A percentile compares a stretch with the other conserved stretches of the same genome.
Evolutionary conservation across 2,888 invertebrate species (phyloP).

Genomic region (Branchinecta sandiegonensis): DNA sequence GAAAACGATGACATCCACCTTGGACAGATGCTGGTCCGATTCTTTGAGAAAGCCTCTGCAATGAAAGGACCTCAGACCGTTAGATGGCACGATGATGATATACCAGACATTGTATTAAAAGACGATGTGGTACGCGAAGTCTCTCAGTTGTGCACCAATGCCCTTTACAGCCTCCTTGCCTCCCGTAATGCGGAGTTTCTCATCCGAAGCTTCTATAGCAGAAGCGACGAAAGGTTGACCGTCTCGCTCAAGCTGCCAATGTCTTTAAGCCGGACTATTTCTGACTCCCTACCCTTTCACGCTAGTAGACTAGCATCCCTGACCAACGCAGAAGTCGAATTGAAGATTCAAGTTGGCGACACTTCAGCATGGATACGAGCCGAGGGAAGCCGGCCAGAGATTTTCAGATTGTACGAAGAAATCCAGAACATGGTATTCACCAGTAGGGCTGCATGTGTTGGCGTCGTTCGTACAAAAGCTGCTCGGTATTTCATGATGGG

Average conservation of each 20-base stretch:
- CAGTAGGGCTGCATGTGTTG: background rate
- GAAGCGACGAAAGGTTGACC: background rate
- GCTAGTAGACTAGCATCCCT: background rate
- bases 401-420: conserved; percentile 19
- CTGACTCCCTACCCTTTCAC: background rate
- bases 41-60: background rate
- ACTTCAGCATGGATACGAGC: background rate
- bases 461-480: background rate
- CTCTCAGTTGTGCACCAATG: background rate
- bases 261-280: background rate
- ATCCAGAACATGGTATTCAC: conserved; percentile 16
- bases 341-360: background rate
- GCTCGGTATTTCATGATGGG: conserved; percentile 9
- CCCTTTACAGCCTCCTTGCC: background rate
- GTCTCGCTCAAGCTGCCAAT: background rate
- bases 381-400: conserved; percentile 10
- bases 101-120: background rate
- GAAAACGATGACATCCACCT: background rate
- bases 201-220: background rate
- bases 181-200: background rate
- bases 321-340: conserved; percentile 15
- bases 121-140: conserved; percentile 10
- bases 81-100: background rate
- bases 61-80: background rate
- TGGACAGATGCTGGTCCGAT: background rate